Evolutionary conservation across 2,113 vertebrate genomes (phyloP), one percentile per base, ranked within the genome.

Genomic region (Nothobranchius kuhntae): DNA sequence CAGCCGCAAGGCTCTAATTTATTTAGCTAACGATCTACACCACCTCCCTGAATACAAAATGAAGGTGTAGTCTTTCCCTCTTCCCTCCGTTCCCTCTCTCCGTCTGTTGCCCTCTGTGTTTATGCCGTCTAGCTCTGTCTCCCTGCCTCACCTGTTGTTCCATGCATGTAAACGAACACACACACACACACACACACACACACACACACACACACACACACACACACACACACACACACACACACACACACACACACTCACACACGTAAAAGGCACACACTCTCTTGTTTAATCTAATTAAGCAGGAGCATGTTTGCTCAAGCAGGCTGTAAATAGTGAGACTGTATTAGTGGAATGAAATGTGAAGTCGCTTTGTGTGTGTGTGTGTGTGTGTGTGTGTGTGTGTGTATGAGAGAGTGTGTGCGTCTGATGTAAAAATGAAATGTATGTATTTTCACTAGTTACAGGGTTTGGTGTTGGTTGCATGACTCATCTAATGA

Each of bases 11-110:
- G 68, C 79, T 85, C 84, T 90, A 85, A 90, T 91, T 89, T 90
- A 90, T 91, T 89, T 87, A 87, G 87, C 87, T 88, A 90, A 91
- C 86, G 85, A 91, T 90, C 85, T 89, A 81, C 82, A 84, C 76
- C 86, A 78, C 88, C 82, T 89, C 86, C 76, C 71, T 82, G 86
- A 87, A 89, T 89, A 66, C 86, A 71, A 73, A 89, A 87, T 83
- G 86, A 87, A 83, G 84, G 81, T 82, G 80, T 78, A 12, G 63
- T 82, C 81, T 78, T 48, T 74, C 73, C 44, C 48, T 72, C 68
- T 38, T 54, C 71, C 61, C 54, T 70, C 26, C 45, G 38, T 42
- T 67, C 54, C 38, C 65, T 53, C 63, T 74, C 61, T 64, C 57
- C 7, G 52, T 73, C 75, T 80, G 58, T 75, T 51, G 61, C 53